Evolutionary conservation across 2,888 invertebrate genomes (phyloP).

Genomic region (Fissipunctia ypsillon): DNA sequence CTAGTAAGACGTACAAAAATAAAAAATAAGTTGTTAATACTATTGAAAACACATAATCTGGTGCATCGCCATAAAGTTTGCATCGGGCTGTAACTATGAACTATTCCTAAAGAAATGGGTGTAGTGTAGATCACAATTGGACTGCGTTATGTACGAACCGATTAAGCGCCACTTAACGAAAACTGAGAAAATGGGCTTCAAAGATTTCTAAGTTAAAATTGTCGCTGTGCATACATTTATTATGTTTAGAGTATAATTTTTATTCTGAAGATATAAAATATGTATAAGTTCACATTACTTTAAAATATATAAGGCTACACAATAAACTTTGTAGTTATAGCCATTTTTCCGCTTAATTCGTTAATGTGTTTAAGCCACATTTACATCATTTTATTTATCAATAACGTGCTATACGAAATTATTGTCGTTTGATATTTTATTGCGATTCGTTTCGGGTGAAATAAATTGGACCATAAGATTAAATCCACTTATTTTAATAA

Average conservation of each 20-base stretch:
- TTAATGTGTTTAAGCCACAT: neutral
- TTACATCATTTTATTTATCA: neutral
- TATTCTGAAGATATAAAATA: slow-evolving; percentile 3
- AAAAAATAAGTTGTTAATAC: no score
- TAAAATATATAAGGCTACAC: slow-evolving; percentile 9
- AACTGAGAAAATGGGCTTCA: neutral
- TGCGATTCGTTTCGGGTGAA: neutral
- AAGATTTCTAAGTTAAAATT: neutral
- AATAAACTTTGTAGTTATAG: slow-evolving; percentile 8
- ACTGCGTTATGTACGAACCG: slow-evolving; percentile 2
- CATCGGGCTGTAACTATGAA: no score
- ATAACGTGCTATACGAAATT: no score
- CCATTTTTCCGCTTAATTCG: slow-evolving; percentile 15
- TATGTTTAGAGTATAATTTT: neutral
- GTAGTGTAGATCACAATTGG: no score
- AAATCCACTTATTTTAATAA: neutral
- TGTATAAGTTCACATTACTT: slow-evolving; percentile 6
- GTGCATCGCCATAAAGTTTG: no score
- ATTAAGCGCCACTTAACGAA: slow-evolving; percentile 3
- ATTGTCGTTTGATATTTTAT: neutral
- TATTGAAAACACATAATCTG: no score
- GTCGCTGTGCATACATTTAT: neutral
- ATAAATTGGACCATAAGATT: neutral
- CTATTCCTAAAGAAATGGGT: no score
- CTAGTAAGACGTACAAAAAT: no score